Evolutionary conservation across 2,797 vertebrate genomes (phyloP).

Genomic region (Hybognathus amarus): DNA sequence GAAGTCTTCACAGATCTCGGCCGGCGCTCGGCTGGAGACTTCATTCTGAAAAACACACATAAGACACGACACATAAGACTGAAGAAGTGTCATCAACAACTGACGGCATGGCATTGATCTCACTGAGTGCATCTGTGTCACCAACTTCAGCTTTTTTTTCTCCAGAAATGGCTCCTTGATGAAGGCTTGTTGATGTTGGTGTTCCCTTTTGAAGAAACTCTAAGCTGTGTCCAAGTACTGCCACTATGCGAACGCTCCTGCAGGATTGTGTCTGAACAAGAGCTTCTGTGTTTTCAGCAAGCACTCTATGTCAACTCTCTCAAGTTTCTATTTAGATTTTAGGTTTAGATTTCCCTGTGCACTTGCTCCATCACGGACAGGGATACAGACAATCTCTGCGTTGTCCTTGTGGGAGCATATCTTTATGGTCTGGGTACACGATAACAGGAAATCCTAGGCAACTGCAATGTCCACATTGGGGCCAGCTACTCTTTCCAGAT

Average conservation of each 20-base stretch:
- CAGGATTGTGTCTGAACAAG: too few species aligned
- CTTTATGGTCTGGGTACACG: too few species aligned
- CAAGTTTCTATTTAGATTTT: too few species aligned
- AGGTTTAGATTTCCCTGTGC: too few species aligned
- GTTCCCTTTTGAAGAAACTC: not conserved
- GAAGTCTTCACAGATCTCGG: constrained; percentile 89
- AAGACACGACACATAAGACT: not conserved
- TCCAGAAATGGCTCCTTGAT: not conserved
- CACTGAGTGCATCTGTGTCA: not conserved
- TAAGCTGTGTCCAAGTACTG: not conserved
- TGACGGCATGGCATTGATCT: not conserved
- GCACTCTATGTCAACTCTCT: too few species aligned
- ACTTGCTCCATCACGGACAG: too few species aligned
- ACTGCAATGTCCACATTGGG: too few species aligned
- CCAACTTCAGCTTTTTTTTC: not conserved
- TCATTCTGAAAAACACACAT: constrained; percentile 64
- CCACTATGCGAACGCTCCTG: not conserved
- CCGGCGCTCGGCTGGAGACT: constrained; percentile 79
- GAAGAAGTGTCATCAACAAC: not conserved
- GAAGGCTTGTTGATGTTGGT: not conserved
- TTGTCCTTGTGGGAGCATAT: too few species aligned
- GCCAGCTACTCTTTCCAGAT: too few species aligned
- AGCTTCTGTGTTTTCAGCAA: too few species aligned
- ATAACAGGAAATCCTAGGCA: too few species aligned
- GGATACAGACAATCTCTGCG: too few species aligned